These are phyloP conservation scores for Spea multiplicata DNA, from an alignment of 2,113 vertebrate genomes.

Conservation along the genomic window DNA sequence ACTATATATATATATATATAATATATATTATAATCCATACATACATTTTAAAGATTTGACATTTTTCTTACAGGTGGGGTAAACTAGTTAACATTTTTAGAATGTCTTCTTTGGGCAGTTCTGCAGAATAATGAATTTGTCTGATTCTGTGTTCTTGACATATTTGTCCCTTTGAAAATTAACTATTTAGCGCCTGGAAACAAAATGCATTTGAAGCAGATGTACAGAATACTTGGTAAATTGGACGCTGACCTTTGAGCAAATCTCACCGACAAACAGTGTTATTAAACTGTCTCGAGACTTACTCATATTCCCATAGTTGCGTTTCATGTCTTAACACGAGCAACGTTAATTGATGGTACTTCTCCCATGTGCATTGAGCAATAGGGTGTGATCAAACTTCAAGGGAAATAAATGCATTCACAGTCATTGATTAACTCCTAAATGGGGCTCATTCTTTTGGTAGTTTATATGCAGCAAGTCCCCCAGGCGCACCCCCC, in stretches of 20 bases:
- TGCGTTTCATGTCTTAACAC: conserved; percentile 1
- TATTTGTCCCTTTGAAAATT: no score
- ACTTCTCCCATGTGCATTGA: conserved; percentile 19
- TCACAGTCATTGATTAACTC: not conserved
- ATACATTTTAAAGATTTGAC: not conserved
- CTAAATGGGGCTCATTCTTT: no score
- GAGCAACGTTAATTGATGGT: not conserved
- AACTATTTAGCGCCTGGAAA: no score
- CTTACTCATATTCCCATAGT: not conserved
- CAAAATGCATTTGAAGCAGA: no score
- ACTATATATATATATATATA: no score
- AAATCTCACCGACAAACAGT: not conserved
- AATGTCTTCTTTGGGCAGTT: not conserved
- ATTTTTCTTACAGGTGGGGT: not conserved
- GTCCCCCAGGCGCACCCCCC: no score
- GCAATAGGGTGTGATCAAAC: conserved; percentile 12
- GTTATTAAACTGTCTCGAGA: not conserved
- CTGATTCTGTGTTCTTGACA: not conserved
- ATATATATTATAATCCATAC: no score
- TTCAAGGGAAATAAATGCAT: not conserved
- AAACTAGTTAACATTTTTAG: conserved; percentile 1
- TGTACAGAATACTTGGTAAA: no score
- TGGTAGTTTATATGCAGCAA: no score
- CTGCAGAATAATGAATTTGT: not conserved
- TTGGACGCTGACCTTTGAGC: no score